Conservation (phyloP, 35 echinoderm and acorn worm genomes). For the Diadema setosum region DNA sequence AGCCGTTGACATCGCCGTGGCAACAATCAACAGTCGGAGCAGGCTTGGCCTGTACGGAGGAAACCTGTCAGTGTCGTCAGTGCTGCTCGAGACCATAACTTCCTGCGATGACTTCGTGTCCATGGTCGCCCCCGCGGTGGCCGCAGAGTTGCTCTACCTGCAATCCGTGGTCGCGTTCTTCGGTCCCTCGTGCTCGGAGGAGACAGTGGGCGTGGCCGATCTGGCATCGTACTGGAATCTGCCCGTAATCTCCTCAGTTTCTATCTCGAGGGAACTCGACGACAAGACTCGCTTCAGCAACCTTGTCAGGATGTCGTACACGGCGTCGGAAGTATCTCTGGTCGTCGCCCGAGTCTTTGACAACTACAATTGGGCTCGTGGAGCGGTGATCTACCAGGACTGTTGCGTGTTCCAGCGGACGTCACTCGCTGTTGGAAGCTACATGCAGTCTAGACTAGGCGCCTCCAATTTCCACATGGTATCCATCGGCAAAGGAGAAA, state of each 20-base stretch:
- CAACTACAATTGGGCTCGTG: not conserved
- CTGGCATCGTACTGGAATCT: conserved; percentile 29
- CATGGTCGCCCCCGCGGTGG: not conserved
- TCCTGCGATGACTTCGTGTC: not conserved
- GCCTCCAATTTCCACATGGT: too few relatives aligned
- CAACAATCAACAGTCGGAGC: not conserved
- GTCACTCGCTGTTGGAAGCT: too few relatives aligned
- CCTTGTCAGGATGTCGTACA: not conserved
- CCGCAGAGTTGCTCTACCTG: not conserved
- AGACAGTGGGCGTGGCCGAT: not conserved
- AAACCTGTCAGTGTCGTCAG: not conserved
- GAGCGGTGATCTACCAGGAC: not conserved
- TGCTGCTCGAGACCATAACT: not conserved
- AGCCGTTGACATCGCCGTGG: not conserved
- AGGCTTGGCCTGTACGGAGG: not conserved
- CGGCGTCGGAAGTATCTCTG: not conserved
- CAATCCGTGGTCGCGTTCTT: not conserved
- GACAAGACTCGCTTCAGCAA: not conserved
- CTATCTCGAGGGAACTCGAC: not conserved
- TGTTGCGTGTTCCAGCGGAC: not conserved
- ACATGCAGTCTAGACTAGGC: too few relatives aligned
- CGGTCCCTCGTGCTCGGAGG: conserved; percentile 5
- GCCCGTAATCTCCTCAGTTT: not conserved
- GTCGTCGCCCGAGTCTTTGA: not conserved
- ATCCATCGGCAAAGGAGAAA: too few relatives aligned